Percentiles rank a stretch among this genome's conserved stretches.
These are phyloP conservation scores for Oreohelix idahoensis DNA, from an alignment of 1,140 invertebrate genomes.

Conservation along the genomic window DNA sequence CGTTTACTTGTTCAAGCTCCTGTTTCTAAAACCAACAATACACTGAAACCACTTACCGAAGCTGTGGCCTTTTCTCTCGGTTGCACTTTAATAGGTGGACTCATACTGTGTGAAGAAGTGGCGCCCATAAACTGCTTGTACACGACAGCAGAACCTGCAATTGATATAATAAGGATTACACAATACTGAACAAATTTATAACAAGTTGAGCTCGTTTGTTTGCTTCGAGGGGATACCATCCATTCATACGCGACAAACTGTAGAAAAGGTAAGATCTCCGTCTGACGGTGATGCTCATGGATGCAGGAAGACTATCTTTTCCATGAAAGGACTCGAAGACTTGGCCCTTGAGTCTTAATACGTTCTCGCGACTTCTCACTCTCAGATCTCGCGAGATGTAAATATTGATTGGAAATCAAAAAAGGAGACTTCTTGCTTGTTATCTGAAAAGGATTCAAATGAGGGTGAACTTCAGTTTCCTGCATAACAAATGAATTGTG, in stretches of 20 bases:
- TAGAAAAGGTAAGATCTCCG: not conserved
- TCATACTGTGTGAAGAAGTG: constrained; percentile 67
- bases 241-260: constrained; percentile 10
- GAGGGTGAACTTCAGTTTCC: no score
- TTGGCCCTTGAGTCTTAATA: no score
- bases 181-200: not conserved
- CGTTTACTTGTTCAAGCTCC: not conserved
- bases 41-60: constrained; percentile 70
- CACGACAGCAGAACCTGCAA: constrained; percentile 17
- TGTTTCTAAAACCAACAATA: no score
- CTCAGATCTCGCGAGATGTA: constrained; percentile 23
- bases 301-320: no score
- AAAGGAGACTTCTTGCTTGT: no score
- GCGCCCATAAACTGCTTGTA: constrained; percentile 66
- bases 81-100: constrained; percentile 70
- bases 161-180: constrained; percentile 6
- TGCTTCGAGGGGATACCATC: not conserved
- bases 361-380: not conserved
- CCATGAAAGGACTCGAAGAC: no score
- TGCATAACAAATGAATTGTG: no score
- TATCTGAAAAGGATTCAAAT: no score
- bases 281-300: not conserved
- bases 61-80: constrained; percentile 73
- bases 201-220: not conserved
- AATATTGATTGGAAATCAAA: constrained; percentile 26